phyloP scores from a whole-genome alignment of 2,113 vertebrate species.

The Sturnira hondurensis region DNA sequence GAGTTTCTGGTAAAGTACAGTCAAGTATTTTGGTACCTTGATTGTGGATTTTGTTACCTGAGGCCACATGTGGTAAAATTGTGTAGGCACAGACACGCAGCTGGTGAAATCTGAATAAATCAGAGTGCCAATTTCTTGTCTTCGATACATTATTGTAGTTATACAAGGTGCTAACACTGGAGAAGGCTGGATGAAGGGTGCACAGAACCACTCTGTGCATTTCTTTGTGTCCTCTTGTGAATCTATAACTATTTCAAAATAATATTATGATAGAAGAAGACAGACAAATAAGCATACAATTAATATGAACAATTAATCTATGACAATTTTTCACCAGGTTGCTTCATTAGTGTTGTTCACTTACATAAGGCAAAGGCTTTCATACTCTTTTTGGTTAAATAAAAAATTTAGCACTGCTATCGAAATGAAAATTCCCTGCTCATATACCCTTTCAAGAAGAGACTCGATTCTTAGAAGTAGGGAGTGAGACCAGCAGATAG shows the following conservation, averaged over 20 bases:
- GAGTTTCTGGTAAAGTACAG: not conserved
- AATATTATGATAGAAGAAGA: not conserved
- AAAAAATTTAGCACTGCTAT: not conserved
- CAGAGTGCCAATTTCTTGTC: not conserved
- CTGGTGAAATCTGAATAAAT: not conserved
- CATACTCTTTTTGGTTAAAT: not conserved
- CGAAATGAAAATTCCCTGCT: not conserved
- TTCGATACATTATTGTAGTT: not conserved
- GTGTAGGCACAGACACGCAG: not conserved
- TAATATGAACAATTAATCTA: not conserved
- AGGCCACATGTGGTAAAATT: not conserved
- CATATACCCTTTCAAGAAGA: not conserved
- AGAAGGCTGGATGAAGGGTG: not conserved
- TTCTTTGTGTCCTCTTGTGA: not conserved
- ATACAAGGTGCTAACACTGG: not conserved
- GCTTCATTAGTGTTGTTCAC: not conserved
- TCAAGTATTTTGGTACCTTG: not conserved
- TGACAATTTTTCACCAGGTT: not conserved
- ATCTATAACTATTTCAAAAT: not conserved
- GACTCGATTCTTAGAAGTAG: too few relatives aligned
- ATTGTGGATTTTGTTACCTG: not conserved
- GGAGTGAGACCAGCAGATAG: not conserved
- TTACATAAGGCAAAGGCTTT: not conserved
- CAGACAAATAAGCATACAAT: not conserved
- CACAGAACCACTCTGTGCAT: not conserved